Base-by-base conservation (phyloP, 2,797 vertebrate genomes). In the Enteromius afrohamiltoni region DNA sequence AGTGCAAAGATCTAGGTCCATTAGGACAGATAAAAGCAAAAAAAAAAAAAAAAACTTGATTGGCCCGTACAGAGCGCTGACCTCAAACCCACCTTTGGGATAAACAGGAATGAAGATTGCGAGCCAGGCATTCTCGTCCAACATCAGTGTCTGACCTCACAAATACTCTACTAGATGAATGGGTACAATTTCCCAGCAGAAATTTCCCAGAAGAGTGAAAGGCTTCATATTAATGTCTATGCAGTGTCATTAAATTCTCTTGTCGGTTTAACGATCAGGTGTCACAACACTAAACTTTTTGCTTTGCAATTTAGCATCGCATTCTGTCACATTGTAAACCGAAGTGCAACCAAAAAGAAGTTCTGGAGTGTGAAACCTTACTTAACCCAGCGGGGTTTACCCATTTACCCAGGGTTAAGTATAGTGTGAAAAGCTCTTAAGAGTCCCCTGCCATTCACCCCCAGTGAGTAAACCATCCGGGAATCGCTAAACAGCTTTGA, bases 401-500 rank as follows among this genome's bases (percentile, higher is more conserved):
- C 26, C 10, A 21, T 65, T 31, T 31, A 65, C 42, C 11, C 29
- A 79, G 45, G 60, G 62, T 67, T 79, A 79, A 67, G 29, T 19
- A 51, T 49, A 67, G 60, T 65, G 77, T 62, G 64, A 79, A 79
- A 79, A 65, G 77, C 77, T 73, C 77, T 83, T 81, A 74, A 45
- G 58, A 8, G 10, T 67, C 11, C 29, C 31, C 45, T 68, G 76
- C 73, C 51, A 78, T 78, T 79, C 82, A 70, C 68, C 60, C 23
- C 29, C 64, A 21, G 47, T 62, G 74, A 81, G 80, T 78, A 65
- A 81, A 75, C 81, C 60, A 71, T 67, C 37, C 26, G 6, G 34
- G 16, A 77, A 84, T 85, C 85, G 76, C 83, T 83, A 79, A 75
- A 68, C 80, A 60, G 23, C 70, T 75, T 45, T 77, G 8, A 62